Evolutionary conservation across 92 coral and sea anemone genomes (phyloP), one percentile per base, ranked within the genome.

Genomic region (Galaxea fascicularis): DNA sequence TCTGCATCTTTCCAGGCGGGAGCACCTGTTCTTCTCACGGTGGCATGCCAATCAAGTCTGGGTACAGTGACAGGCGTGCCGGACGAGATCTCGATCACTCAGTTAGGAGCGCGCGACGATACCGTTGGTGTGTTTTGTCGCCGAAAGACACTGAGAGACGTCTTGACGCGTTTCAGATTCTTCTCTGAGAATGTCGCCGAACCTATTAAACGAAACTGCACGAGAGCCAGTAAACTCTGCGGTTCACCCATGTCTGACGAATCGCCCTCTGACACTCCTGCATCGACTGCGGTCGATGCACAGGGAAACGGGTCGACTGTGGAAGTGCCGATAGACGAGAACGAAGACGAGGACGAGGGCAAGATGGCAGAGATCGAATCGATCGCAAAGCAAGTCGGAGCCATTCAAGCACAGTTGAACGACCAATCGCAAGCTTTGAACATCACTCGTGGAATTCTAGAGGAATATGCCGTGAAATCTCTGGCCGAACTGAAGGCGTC

Each of bases 21-120:
- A 3, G 76, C 76, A 5, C 76, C 76, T 0, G 26, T 49, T 10
- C 76, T 71, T 46, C 56, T 71, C 57, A 44, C 76, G 3, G 29
- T 73, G 1, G 77, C 62, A 6, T 25, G 60, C n/a, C 29, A 73
- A 15, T 18, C 58, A 4, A 53, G 58, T 53, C 20, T 53, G 4
- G 58, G 58, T 9, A 53, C 58, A 13, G 20, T 53, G 15, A 18
- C 12, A 4, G 58, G 58, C 12, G 58, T 53, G 12, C 58, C 58
- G 4, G 58, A 53, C 58, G 58, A 53, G 58, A 53, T 53, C 4
- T 53, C 58, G 15, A 53, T 53, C 58, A 53, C 58, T 11, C 58
- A 53, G 20, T 4, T 53, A 53, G 58, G 58, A 11, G 58, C 58
- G 15, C 58, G 58, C 15, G 58, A 53, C 12, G 18, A 71, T 28